These are phyloP conservation scores for Acanthosepion esculentum DNA, from an alignment of 2,888 invertebrate species.

Conservation along the genomic window DNA sequence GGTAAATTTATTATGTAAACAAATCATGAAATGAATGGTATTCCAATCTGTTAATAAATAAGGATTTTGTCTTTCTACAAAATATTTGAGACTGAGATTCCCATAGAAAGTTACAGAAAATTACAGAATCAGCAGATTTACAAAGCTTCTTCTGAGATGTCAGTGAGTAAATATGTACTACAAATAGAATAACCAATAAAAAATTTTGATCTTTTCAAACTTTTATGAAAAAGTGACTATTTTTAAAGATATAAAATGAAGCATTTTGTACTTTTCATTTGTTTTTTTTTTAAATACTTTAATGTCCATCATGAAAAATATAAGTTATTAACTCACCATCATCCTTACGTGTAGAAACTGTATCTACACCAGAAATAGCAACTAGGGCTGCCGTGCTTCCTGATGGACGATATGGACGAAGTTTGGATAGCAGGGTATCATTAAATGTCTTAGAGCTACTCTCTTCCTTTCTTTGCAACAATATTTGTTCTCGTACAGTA, in stretches of 20 bases:
- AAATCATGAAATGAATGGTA: too few species aligned
- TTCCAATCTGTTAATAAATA: too few species aligned
- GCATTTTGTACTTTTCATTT: neutral
- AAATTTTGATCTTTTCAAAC: neutral
- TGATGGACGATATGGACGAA: constrained; percentile 71
- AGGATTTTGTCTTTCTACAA: too few species aligned
- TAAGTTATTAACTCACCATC: constrained; percentile 59
- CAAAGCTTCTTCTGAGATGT: neutral
- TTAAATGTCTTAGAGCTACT: constrained; percentile 66
- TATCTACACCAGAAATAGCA: constrained; percentile 69
- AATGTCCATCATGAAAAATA: neutral
- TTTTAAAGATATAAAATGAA: neutral
- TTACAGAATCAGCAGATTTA: too few species aligned
- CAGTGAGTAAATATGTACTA: neutral
- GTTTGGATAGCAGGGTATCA: constrained; percentile 70
- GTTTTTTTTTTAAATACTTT: neutral
- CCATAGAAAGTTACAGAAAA: too few species aligned
- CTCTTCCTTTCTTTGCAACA: constrained; percentile 70
- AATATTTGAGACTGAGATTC: too few species aligned
- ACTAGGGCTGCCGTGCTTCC: constrained; percentile 69
- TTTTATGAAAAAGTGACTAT: neutral
- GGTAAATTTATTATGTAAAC: too few species aligned
- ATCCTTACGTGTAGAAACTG: constrained; percentile 62
- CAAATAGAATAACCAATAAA: neutral
- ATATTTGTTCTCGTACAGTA: constrained; percentile 57